Conservation (phyloP, 2,797 vertebrate species). For the Pterois miles region DNA sequence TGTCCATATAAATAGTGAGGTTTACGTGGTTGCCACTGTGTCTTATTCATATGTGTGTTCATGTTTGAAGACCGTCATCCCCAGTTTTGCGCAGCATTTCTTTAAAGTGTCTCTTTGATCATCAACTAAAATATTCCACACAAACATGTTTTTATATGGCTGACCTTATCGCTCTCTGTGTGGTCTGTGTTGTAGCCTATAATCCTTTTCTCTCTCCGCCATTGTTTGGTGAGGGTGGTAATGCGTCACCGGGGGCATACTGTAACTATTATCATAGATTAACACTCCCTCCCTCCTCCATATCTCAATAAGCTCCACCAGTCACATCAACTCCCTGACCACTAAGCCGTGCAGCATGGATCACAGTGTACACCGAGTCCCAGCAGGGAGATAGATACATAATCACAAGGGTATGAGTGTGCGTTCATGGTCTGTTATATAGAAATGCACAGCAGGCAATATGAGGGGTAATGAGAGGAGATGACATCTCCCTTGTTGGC, state of each 20-base stretch:
- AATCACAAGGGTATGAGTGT: conserved; percentile 25
- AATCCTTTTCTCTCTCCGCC: conserved; percentile 45
- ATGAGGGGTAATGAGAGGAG: neutral
- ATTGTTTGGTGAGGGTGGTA: conserved; percentile 53
- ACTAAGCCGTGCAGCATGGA: conserved; percentile 43
- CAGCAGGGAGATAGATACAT: conserved; percentile 36
- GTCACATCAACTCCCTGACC: conserved; percentile 56
- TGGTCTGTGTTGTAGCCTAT: conserved; percentile 30
- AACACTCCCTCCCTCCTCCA: conserved; percentile 53
- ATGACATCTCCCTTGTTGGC: too few species aligned
- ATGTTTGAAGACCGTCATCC: neutral
- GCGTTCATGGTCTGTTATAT: conserved; percentile 32
- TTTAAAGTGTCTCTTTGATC: neutral
- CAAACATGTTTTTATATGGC: conserved; percentile 1
- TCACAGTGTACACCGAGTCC: conserved; percentile 27
- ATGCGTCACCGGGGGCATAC: conserved; percentile 58
- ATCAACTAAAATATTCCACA: neutral
- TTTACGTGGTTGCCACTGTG: conserved; percentile 8
- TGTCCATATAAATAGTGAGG: conserved; percentile 4
- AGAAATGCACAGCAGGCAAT: conserved; percentile 5
- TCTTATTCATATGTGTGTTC: conserved; percentile 9
- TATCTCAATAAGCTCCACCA: conserved; percentile 58
- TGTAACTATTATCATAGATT: conserved; percentile 73
- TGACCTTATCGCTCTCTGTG: conserved; percentile 28
- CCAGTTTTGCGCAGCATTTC: neutral